phyloP scores from a whole-genome alignment of 2,797 vertebrate species.

The Kryptopterus vitreolus region DNA sequence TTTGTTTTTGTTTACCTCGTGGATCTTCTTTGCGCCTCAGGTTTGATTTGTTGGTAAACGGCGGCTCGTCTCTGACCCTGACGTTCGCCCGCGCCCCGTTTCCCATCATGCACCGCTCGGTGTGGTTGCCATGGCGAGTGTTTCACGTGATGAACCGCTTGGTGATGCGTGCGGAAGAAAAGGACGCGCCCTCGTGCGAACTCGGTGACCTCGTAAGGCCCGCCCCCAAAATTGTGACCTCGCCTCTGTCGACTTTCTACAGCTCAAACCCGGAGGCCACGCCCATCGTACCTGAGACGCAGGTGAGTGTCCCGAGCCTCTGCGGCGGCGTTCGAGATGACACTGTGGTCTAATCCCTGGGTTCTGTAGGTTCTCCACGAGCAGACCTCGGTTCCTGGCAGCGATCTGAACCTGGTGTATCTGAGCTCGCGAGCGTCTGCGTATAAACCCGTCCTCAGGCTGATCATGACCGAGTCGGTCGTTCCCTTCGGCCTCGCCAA shows the following conservation, averaged over 20 bases:
- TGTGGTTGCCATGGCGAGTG: constrained; percentile 96
- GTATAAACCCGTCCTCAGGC: constrained; percentile 96
- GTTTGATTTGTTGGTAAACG: constrained; percentile 95
- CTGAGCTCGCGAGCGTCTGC: constrained; percentile 94
- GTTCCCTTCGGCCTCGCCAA: constrained; percentile 97
- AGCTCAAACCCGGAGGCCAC: constrained; percentile 91
- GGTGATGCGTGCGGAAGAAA: constrained; percentile 95
- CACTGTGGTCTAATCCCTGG: too few relatives aligned
- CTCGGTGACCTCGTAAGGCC: constrained; percentile 91
- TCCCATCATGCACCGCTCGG: constrained; percentile 85
- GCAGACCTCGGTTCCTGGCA: constrained; percentile 93
- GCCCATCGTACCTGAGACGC: constrained; percentile 95
- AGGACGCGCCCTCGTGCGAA: constrained; percentile 93
- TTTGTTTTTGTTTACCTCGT: too few relatives aligned
- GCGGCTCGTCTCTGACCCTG: constrained; percentile 89
- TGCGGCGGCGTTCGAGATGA: too few relatives aligned
- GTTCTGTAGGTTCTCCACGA: constrained; percentile 90
- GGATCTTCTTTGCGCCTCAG: constrained; percentile 62
- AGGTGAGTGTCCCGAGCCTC: constrained; percentile 75
- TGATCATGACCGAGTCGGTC: constrained; percentile 89
- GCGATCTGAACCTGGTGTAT: constrained; percentile 92
- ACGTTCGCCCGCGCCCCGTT: constrained; percentile 90
- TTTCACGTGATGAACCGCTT: constrained; percentile 97
- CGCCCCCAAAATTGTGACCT: constrained; percentile 86
- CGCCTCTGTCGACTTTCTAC: constrained; percentile 92